phyloP scores from a whole-genome alignment of 2,888 invertebrate species.

The Rhyacophila evoluta region DNA sequence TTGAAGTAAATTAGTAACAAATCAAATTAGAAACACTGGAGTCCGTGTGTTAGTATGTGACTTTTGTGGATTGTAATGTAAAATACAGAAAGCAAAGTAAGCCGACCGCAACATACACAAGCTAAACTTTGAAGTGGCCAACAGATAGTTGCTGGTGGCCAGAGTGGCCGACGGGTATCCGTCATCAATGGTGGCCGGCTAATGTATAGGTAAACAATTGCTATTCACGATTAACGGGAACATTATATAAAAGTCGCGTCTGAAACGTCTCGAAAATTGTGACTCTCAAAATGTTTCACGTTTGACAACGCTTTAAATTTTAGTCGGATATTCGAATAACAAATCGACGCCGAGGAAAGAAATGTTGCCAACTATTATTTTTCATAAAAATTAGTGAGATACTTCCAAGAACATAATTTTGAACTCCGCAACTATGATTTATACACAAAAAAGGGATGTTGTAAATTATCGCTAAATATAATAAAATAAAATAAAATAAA shows the following conservation, averaged over 20 bases:
- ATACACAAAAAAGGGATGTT: too few relatives aligned
- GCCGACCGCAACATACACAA: slow-evolving; percentile 10
- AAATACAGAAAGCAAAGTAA: slow-evolving; percentile 14
- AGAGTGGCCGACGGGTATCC: background rate
- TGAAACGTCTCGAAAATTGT: background rate
- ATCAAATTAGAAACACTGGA: background rate
- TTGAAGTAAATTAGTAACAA: too few relatives aligned
- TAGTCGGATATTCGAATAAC: too few relatives aligned
- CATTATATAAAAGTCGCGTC: slow-evolving; percentile 15
- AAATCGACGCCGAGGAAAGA: too few relatives aligned
- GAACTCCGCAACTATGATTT: too few relatives aligned
- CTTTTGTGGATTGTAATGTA: background rate
- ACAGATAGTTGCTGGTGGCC: slow-evolving; percentile 10
- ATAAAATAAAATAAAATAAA: too few relatives aligned
- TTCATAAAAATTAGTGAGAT: too few relatives aligned
- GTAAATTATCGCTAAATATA: too few relatives aligned
- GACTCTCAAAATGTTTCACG: background rate
- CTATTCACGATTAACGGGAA: slow-evolving; percentile 13
- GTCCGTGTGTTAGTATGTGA: background rate
- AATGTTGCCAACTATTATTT: too few relatives aligned
- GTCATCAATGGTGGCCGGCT: slow-evolving; percentile 15
- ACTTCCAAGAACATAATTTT: too few relatives aligned
- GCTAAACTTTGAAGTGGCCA: slow-evolving; percentile 9
- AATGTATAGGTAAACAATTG: slow-evolving; percentile 13
- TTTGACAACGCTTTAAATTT: too few relatives aligned